These are phyloP conservation scores for Canis aureus DNA, from an alignment of 2,113 vertebrate genomes.

Conservation along the genomic window DNA sequence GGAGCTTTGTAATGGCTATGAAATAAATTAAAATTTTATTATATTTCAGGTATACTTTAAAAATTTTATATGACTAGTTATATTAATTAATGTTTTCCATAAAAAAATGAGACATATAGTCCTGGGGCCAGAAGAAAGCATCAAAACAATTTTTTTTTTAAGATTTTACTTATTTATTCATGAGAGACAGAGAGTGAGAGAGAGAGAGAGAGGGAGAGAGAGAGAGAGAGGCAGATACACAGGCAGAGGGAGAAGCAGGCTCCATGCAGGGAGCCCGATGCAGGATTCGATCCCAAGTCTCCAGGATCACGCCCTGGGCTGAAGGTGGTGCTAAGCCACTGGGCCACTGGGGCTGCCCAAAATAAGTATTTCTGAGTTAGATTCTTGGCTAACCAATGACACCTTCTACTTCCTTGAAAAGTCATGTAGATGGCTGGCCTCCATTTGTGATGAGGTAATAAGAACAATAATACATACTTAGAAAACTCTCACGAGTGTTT, in stretches of 20 bases:
- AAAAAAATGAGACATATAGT: background rate
- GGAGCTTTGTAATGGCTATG: background rate
- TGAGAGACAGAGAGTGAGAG: too few species aligned
- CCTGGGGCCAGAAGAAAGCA: background rate
- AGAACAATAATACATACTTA: constrained; percentile 42
- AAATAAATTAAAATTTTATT: background rate
- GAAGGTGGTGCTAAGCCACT: too few species aligned
- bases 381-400: background rate
- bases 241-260: too few species aligned
- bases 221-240: too few species aligned
- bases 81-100: background rate
- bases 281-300: too few species aligned
- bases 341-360: background rate
- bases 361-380: background rate
- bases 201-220: too few species aligned
- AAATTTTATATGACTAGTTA: background rate
- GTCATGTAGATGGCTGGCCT: background rate
- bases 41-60: background rate
- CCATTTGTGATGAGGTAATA: background rate
- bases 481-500: constrained; percentile 39
- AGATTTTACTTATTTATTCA: too few species aligned
- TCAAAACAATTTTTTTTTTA: background rate
- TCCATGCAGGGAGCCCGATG: too few species aligned
- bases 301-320: too few species aligned
- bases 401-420: background rate